These are phyloP conservation scores for Dreissena polymorpha DNA, from an alignment of 1,140 invertebrate genomes.

Conservation along the genomic window DNA sequence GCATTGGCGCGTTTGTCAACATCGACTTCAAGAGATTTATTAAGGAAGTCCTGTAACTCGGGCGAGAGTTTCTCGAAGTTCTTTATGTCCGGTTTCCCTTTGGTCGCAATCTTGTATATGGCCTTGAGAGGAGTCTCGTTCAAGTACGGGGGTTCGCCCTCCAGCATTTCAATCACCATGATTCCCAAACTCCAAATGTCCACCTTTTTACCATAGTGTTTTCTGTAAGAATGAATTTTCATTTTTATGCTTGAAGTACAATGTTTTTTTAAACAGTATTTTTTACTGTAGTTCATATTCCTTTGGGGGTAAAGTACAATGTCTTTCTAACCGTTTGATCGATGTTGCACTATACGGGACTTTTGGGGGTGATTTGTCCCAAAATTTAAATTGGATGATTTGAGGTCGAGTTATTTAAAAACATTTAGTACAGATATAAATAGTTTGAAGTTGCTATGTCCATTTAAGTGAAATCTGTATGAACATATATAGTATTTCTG, in stretches of 20 bases:
- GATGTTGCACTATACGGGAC: no score
- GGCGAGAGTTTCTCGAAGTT: constrained; percentile 96
- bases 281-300: no score
- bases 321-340: neutral
- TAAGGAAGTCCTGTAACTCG: constrained; percentile 98
- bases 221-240: constrained; percentile 74
- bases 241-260: no score
- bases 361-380: no score
- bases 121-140: constrained; percentile 79
- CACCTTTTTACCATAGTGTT: constrained; percentile 79
- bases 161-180: constrained; percentile 80
- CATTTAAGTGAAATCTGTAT: no score
- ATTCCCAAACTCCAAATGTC: constrained; percentile 80
- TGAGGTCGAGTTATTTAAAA: no score
- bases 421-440: no score
- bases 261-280: no score
- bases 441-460: no score
- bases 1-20: constrained; percentile 94
- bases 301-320: neutral
- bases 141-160: constrained; percentile 79
- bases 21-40: constrained; percentile 98
- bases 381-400: no score
- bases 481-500: no score
- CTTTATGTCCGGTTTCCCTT: constrained; percentile 83
- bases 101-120: constrained; percentile 89